Base-by-base conservation (phyloP, 1,140 invertebrate genomes). In the Bombus difficillimus region DNA sequence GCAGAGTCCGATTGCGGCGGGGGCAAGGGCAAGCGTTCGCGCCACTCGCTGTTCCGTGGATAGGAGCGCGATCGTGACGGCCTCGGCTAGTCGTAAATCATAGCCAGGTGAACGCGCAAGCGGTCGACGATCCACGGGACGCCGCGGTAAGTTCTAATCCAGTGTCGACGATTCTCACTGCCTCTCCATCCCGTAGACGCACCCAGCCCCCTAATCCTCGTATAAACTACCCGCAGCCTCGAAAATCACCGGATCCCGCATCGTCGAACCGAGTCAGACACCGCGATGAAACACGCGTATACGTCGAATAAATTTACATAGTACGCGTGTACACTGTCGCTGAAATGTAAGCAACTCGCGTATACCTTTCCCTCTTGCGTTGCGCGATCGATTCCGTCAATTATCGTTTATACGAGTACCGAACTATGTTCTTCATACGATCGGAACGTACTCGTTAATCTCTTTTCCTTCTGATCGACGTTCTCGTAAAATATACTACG, bases 71-170 rank as follows among this genome's bases (percentile, higher is more conserved):
- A 37, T 74, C 39, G 39, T 22, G 12, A 18, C 8, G 9, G 32
- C 22, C 34, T 6, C 62, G 39, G 22, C 18, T 53, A 39, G 71
- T 62, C 74, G 28, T 77, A 78, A 78, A 83, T 83, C 82, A 78
- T 78, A 78, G n/a, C 41, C 39, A 4, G 3, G n/a, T 28, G 72
- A 76, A 76, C 43, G 43, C 43, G 32, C 10, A 28, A 53, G 37
- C 25, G 41, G 13, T 43, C 34, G 59, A 66, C 81, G 6, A 77
- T 77, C 43, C 62, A 32, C n/a, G n/a, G n/a, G 12, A 53, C 53
- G 89, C 89, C 84, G 72, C 68, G 83, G 28, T 28, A 87, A 87
- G 85, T 91, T 92, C 88, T 90, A 92, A 92, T 91, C 86, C 85
- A 90, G 59, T 87, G 81, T 91, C 84, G 90, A 91, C 91, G 86